phyloP scores from a whole-genome alignment of 1,140 invertebrate genomes.

The Penaeus indicus region DNA sequence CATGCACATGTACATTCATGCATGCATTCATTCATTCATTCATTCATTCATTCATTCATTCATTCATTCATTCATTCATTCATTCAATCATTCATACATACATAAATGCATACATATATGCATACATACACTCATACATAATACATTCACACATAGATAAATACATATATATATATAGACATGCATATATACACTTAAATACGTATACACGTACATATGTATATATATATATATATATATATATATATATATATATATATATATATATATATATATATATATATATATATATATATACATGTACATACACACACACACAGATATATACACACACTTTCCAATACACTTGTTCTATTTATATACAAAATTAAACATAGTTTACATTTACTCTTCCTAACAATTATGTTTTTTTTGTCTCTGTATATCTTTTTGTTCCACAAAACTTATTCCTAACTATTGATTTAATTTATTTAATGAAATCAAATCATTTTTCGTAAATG shows the following conservation, averaged over 20 bases:
- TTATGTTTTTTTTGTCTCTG: no score
- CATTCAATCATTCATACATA: conserved; percentile 37
- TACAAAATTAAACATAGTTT: no score
- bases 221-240: conserved; percentile 6
- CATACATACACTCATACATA: conserved; percentile 25
- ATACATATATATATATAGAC: conserved; percentile 10
- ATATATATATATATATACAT: conserved; percentile 5
- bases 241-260: conserved; percentile 36
- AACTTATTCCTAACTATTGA: no score
- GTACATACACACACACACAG: conserved; percentile 2
- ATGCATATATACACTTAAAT: conserved; percentile 28
- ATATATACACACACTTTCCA: background rate
- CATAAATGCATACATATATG: conserved; percentile 39
- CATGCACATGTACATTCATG: conserved; percentile 13
- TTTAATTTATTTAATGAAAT: no score
- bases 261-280: conserved; percentile 15
- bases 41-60: conserved; percentile 17
- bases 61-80: conserved; percentile 38
- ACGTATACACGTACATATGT: conserved; percentile 9
- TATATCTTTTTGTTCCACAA: no score
- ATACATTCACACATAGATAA: background rate
- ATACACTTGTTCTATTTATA: no score
- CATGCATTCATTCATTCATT: conserved; percentile 6
- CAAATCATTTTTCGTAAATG: no score
- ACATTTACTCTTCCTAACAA: no score